Conservation (phyloP, 1,140 invertebrate species). For the Cephus cinctus region DNA sequence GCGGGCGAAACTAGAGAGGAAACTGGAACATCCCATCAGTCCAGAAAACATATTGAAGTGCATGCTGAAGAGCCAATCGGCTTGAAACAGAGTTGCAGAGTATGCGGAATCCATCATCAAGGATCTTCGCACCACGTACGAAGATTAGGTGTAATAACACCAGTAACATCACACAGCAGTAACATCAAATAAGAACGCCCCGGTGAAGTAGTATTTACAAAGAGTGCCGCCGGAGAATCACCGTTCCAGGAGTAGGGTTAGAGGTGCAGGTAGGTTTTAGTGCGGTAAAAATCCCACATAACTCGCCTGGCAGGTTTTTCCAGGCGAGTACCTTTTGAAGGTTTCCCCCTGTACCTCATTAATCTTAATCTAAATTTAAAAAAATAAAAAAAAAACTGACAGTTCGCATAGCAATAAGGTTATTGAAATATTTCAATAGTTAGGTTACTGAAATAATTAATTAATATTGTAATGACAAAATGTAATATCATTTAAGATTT, state of each 20-base stretch:
- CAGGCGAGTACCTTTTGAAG: neutral
- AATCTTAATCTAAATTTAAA: neutral
- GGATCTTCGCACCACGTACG: neutral
- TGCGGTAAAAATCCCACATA: neutral
- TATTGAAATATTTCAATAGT: too few species aligned
- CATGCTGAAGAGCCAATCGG: neutral
- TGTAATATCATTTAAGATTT: too few species aligned
- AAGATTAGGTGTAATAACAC: neutral
- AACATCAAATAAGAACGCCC: neutral
- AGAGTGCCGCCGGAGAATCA: slow-evolving; percentile 2
- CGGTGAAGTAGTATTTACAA: slow-evolving; percentile 11
- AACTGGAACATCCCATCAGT: neutral
- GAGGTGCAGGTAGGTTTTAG: neutral
- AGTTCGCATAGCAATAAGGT: too few species aligned
- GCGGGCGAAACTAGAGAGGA: neutral
- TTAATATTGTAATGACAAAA: too few species aligned
- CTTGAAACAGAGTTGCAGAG: neutral
- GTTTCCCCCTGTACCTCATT: neutral
- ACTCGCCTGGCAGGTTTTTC: neutral
- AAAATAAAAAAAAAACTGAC: slow-evolving; percentile 1
- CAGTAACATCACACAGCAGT: neutral
- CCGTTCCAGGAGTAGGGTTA: neutral
- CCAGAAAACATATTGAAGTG: slow-evolving; percentile 11
- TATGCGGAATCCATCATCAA: neutral
- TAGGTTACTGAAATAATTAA: too few species aligned